Conservation (phyloP, 2,888 invertebrate genomes). For the Pinctada fucata region DNA sequence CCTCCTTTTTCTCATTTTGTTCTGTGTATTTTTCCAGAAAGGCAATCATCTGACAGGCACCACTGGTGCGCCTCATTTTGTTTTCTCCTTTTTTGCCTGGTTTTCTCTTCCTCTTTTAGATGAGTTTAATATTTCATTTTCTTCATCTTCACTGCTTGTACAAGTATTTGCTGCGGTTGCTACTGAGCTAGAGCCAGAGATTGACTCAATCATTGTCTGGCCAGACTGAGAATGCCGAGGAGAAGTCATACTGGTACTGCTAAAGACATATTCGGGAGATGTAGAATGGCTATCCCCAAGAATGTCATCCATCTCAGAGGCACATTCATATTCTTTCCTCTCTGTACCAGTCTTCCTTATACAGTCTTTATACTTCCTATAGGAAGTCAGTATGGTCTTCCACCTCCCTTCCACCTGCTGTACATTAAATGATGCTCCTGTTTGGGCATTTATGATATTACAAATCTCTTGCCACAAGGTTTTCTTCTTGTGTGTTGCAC, state of each 20-base stretch:
- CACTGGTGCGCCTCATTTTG: background rate
- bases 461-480: background rate
- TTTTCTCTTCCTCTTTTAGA: background rate
- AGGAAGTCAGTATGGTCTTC: slow-evolving; percentile 9
- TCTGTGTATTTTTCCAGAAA: slow-evolving; percentile 8
- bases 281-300: slow-evolving; percentile 19
- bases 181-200: no score
- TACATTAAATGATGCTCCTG: background rate
- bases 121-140: background rate
- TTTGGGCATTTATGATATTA: background rate
- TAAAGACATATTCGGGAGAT: background rate
- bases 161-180: background rate
- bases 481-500: slow-evolving; percentile 6
- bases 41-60: slow-evolving; percentile 6
- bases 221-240: no score
- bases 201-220: no score
- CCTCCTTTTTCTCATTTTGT: background rate
- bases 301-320: slow-evolving; percentile 14
- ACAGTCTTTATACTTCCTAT: slow-evolving; percentile 3
- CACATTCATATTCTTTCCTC: slow-evolving; percentile 13
- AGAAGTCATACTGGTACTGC: background rate
- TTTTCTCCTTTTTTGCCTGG: background rate
- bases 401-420: slow-evolving; percentile 17
- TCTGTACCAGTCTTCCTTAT: background rate
- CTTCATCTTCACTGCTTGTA: background rate